phyloP scores from a whole-genome alignment of 2,888 invertebrate genomes.

The Theretra japonica region DNA sequence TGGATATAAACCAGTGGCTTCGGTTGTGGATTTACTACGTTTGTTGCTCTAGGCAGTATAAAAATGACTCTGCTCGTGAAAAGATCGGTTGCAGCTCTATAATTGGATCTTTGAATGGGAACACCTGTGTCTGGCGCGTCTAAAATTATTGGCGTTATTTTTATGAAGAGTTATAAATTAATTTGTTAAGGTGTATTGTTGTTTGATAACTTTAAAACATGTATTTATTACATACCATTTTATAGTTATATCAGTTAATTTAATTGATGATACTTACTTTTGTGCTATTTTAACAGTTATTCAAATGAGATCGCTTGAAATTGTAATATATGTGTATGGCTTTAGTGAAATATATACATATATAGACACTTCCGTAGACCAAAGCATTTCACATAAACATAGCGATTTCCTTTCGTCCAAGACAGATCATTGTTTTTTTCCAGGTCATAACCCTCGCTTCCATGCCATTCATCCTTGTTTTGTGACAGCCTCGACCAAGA shows the following conservation, averaged over 20 bases:
- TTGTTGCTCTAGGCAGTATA: slow-evolving; percentile 8
- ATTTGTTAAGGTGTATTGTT: neutral
- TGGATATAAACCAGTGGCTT: slow-evolving; percentile 20
- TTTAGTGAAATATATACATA: neutral
- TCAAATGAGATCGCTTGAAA: too few species aligned
- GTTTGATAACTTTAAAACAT: too few species aligned
- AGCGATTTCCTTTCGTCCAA: neutral
- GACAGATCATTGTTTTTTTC: neutral
- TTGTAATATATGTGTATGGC: too few species aligned
- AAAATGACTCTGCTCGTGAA: neutral
- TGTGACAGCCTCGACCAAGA: neutral
- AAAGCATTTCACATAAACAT: neutral
- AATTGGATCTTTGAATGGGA: slow-evolving; percentile 1
- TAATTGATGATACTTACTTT: too few species aligned
- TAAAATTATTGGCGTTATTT: neutral
- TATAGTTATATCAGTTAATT: too few species aligned
- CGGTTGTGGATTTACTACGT: slow-evolving; percentile 7
- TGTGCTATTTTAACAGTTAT: too few species aligned
- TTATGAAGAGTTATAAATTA: neutral
- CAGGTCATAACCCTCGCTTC: neutral
- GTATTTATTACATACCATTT: too few species aligned
- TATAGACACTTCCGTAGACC: neutral
- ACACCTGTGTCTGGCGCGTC: neutral
- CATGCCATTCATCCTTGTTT: neutral
- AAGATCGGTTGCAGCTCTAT: slow-evolving; percentile 6